Evolutionary conservation across 2,797 vertebrate species (phyloP), one percentile per base, ranked within the genome.

Genomic region (Chaetodon trifasciatus): DNA sequence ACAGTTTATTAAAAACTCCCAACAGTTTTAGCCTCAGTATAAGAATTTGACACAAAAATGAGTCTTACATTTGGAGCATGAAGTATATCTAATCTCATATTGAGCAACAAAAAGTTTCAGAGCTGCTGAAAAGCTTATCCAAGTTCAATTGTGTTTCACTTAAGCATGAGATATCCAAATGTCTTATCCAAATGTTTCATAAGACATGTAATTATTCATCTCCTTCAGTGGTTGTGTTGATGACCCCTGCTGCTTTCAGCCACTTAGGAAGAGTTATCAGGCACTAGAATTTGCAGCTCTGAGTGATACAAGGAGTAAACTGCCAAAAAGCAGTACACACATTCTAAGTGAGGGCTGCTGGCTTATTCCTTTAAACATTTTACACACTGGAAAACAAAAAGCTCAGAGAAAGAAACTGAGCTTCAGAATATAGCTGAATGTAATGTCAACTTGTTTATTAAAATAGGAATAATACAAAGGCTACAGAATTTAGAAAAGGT

Each of bases 361-460:
- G 46, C 42, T 49, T 52, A 9, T 47, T 76, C 28, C 24, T 64
- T 9, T 19, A 21, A 46, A 55, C 52, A 50, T 9, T 55, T 24
- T 49, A 35, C 49, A 2, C 37, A 32, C 1, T 23, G 57, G 46
- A 32, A 8, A 9, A 47, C 46, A 13, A 6, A 64, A 76, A 11
- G 17, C 37, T 19, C 42, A 65, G 17, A 23, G 17, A 49, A 28
- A 49, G 2, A 76, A 63, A 47, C 21, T 61, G 5, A 35, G 4
- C 49, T n/a, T 28, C 4, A 44, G 28, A 74, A 32, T 47, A 1
- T 8, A 62, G 64, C 55, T 39, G 21, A 78, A 61, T 81, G 24
- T 83, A 75, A 88, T 71, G 67, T 83, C 79, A 77, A 74, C 58
- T 76, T 75, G 83, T 93, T 94, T 94, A 95, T 94, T 94, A 91